Evolutionary conservation across 2,797 vertebrate species (phyloP).

Genomic region (Sardinella longiceps): DNA sequence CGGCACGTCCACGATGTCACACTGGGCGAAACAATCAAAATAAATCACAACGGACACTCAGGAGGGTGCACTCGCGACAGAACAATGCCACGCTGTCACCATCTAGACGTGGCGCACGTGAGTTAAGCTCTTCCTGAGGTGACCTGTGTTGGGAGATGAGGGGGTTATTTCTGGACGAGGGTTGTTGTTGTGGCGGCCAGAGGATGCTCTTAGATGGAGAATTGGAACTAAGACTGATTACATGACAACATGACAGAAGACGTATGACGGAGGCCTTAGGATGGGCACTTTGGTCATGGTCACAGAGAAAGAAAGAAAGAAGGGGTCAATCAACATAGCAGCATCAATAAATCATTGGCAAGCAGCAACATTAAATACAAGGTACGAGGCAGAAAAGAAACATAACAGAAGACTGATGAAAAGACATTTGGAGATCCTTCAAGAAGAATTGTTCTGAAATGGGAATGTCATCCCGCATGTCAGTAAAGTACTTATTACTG

Average conservation of each 20-base stretch:
- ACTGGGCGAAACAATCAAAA: conserved; percentile 69
- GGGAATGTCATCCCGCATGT: neutral
- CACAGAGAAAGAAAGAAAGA: neutral
- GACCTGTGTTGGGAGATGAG: neutral
- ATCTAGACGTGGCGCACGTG: neutral
- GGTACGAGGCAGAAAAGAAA: neutral
- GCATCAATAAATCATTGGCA: neutral
- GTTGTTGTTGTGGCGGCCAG: neutral
- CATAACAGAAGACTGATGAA: neutral
- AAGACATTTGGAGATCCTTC: neutral
- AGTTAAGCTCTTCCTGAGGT: neutral
- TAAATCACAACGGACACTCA: neutral
- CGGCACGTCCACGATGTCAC: conserved; percentile 86
- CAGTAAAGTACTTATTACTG: neutral
- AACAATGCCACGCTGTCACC: neutral
- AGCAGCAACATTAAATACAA: neutral
- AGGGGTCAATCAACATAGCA: neutral
- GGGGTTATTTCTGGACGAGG: neutral
- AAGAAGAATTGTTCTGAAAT: neutral
- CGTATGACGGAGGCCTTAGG: neutral
- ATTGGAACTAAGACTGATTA: neutral
- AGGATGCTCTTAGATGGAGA: neutral
- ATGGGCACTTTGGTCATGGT: neutral
- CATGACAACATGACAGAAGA: neutral
- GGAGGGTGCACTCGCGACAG: neutral